These are phyloP conservation scores for Trissonchulus sp. DNA, from an alignment of 2,888 invertebrate species.

Conservation along the genomic window DNA sequence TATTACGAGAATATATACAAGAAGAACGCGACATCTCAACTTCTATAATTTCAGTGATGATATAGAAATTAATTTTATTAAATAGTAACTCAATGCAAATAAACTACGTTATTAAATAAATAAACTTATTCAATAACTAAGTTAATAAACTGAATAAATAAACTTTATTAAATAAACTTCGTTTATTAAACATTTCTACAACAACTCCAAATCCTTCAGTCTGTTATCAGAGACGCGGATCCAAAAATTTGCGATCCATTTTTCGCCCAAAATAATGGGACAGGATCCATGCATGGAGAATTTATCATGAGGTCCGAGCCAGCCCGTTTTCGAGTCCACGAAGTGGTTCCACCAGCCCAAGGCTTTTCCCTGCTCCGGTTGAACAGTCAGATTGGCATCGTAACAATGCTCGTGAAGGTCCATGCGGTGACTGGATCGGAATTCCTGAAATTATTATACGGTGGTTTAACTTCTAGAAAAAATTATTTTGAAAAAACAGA, in stretches of 20 bases:
- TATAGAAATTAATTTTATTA: no score
- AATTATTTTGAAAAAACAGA: no score
- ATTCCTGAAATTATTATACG: neutral
- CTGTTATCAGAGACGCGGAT: conserved; percentile 43
- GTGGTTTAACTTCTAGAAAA: no score
- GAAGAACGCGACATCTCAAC: no score
- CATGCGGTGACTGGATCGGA: neutral
- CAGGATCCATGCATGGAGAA: conserved; percentile 46
- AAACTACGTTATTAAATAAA: no score
- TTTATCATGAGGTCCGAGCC: conserved; percentile 44
- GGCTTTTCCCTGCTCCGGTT: conserved; percentile 43
- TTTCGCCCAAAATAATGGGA: conserved; percentile 43
- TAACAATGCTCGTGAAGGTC: conserved; percentile 41
- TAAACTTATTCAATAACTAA: no score
- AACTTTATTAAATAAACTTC: no score
- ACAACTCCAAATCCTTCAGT: conserved; percentile 13
- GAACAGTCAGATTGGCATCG: conserved; percentile 40
- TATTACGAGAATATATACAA: no score
- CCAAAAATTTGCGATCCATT: conserved; percentile 50
- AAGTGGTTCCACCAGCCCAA: conserved; percentile 48
- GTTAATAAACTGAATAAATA: no score
- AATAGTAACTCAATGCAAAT: no score
- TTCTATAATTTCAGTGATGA: no score
- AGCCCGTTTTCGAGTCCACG: conserved; percentile 40
- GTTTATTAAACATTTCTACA: no score